Conservation (phyloP, 1,140 invertebrate species). For the Hydropsyche tenuis region DNA sequence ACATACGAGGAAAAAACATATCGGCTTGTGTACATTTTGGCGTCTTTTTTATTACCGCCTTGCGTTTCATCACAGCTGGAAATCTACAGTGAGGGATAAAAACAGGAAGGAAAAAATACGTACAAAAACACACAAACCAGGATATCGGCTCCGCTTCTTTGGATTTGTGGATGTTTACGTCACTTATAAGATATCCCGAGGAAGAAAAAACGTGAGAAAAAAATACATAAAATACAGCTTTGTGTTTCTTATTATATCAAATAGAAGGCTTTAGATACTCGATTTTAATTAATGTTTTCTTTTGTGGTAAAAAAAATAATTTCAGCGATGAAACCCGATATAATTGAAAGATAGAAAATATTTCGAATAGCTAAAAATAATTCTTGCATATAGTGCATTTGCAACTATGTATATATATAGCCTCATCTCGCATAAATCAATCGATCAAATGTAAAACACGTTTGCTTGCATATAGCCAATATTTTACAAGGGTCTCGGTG, state of each 20-base stretch:
- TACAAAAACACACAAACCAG: slow-evolving; percentile 21
- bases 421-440: background rate
- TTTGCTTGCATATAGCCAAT: background rate
- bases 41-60: slow-evolving; percentile 10
- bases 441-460: slow-evolving; percentile 8
- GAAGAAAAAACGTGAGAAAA: background rate
- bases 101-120: slow-evolving; percentile 21
- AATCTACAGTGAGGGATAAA: slow-evolving; percentile 6
- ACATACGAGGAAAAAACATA: background rate
- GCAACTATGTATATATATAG: no score
- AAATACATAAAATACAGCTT: no score
- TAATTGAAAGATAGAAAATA: no score
- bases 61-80: slow-evolving; percentile 25
- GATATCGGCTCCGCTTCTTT: slow-evolving; percentile 14
- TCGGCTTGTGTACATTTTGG: background rate
- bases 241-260: no score
- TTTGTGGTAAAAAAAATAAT: no score
- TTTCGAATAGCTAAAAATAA: no score
- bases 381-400: no score
- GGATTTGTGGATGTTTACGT: slow-evolving; percentile 20
- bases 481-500: slow-evolving; percentile 8
- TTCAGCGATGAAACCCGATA: no score
- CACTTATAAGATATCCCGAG: slow-evolving; percentile 11
- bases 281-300: no score
- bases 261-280: no score